Evolutionary conservation across 2,888 invertebrate species (phyloP).

Genomic region (Metalampra italica): DNA sequence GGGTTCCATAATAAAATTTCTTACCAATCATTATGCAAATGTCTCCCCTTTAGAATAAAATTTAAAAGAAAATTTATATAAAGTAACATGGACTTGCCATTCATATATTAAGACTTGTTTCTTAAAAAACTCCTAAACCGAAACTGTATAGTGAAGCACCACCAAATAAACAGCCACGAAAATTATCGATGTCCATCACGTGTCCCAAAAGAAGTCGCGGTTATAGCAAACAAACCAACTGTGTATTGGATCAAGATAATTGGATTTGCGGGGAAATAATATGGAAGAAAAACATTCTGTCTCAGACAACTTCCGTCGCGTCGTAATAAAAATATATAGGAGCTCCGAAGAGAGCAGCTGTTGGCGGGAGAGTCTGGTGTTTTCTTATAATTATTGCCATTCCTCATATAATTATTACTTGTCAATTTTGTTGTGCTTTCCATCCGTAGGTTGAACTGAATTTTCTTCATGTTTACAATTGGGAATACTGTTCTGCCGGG

Average conservation of each 20-base stretch:
- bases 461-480: too few species aligned
- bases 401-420: too few species aligned
- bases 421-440: too few species aligned
- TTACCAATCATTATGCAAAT: slow-evolving; percentile 2
- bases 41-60: not conserved
- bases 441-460: too few species aligned
- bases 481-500: too few species aligned
- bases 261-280: slow-evolving; percentile 26
- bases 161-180: too few species aligned
- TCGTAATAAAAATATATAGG: not conserved
- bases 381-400: not conserved
- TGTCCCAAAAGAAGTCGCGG: too few species aligned
- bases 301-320: slow-evolving; percentile 14
- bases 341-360: not conserved
- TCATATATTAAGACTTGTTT: too few species aligned
- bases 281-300: slow-evolving; percentile 22
- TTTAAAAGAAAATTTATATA: not conserved
- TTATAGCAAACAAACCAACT: slow-evolving; percentile 7
- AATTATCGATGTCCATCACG: too few species aligned
- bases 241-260: slow-evolving; percentile 25
- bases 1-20: slow-evolving; percentile 3
- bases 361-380: not conserved
- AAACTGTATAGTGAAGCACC: too few species aligned
- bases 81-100: not conserved
- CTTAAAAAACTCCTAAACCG: too few species aligned